Percentiles rank a stretch among this genome's conserved stretches.
Conservation (phyloP, 1,140 invertebrate species). For the Chrysomallon squamiferum region DNA sequence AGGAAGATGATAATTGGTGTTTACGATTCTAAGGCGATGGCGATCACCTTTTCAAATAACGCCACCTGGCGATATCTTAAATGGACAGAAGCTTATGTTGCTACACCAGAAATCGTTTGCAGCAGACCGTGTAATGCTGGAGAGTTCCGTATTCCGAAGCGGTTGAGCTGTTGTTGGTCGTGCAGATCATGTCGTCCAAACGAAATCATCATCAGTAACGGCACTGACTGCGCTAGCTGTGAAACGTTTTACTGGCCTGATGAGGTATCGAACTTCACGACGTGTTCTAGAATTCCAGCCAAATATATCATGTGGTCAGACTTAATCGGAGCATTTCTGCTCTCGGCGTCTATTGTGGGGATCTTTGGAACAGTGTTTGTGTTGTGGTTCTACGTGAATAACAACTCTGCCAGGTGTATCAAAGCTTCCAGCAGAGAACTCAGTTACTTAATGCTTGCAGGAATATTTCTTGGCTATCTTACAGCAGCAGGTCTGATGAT, state of each 20-base stretch:
- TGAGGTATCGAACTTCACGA: conserved; percentile 64
- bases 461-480: conserved; percentile 87
- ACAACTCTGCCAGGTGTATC: conserved; percentile 87
- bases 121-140: conserved; percentile 24
- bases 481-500: conserved; percentile 85
- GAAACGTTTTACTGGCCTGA: conserved; percentile 49
- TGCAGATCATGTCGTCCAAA: conserved; percentile 30
- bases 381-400: conserved; percentile 73
- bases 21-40: not conserved
- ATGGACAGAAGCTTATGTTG: not conserved
- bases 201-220: conserved; percentile 23
- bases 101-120: conserved; percentile 34
- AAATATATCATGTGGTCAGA: conserved; percentile 11
- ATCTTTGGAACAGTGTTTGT: conserved; percentile 56
- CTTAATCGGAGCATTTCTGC: conserved; percentile 63
- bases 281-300: conserved; percentile 61
- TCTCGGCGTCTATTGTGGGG: conserved; percentile 64
- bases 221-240: conserved; percentile 26
- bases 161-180: conserved; percentile 31
- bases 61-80: not conserved
- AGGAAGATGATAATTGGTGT: not conserved
- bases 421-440: conserved; percentile 88
- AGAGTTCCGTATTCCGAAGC: conserved; percentile 22
- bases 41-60: not conserved
- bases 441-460: conserved; percentile 84